Conservation (phyloP, 2,888 invertebrate genomes). For the Heterodera filipjevi region DNA sequence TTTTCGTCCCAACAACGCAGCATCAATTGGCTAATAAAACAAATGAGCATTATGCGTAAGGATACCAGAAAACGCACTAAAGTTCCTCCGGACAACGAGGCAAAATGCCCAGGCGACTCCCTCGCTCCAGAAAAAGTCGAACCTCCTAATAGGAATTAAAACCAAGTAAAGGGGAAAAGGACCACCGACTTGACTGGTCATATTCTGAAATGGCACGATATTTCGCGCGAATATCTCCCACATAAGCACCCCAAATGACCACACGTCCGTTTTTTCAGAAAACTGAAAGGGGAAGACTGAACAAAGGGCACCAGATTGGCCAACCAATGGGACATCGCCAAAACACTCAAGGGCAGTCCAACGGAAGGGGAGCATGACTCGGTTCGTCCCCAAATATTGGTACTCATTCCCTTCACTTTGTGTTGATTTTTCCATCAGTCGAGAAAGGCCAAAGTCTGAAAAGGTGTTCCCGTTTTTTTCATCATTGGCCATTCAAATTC, state of each 20-base stretch:
- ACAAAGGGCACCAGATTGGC: background rate
- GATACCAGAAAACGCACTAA: conserved; percentile 18
- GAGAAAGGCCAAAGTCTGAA: conserved; percentile 27
- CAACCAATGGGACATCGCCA: conserved; percentile 19
- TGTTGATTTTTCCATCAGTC: background rate
- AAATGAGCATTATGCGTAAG: too few species aligned
- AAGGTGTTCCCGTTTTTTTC: conserved; percentile 31
- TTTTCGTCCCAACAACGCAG: conserved; percentile 27
- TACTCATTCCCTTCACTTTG: conserved; percentile 26
- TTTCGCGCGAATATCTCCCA: conserved; percentile 36
- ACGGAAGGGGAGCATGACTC: conserved; percentile 38
- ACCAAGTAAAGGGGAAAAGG: background rate
- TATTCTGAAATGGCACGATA: conserved; percentile 25
- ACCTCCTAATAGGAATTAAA: background rate
- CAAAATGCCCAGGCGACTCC: conserved; percentile 18
- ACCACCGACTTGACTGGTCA: conserved; percentile 24
- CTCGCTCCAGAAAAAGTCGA: conserved; percentile 10
- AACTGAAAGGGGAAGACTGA: conserved; percentile 17
- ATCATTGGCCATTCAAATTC: conserved; percentile 71
- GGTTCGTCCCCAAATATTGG: conserved; percentile 13
- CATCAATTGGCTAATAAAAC: conserved; percentile 23
- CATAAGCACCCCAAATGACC: conserved; percentile 35
- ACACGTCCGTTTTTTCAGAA: conserved; percentile 35
- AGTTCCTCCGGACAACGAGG: conserved; percentile 30
- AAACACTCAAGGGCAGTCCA: conserved; percentile 47